Evolutionary conservation across 2,888 invertebrate species (phyloP).

Genomic region (Cordylochernes scorpioides): DNA sequence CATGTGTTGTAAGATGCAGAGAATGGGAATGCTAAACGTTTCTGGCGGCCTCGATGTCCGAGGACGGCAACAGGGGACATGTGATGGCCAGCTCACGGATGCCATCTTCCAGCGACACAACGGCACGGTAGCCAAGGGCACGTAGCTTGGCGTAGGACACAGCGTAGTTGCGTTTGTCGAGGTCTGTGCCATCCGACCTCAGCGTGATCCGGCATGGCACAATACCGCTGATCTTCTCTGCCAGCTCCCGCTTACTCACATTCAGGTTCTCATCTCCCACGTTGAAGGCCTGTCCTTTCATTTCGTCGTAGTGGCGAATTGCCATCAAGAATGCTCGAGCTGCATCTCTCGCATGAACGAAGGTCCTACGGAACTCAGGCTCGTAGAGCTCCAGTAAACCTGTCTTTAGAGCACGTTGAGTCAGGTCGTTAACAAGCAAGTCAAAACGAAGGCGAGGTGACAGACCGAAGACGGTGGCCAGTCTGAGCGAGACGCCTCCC

Average conservation of each 20-base stretch:
- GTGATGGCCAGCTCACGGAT: slow-evolving; percentile 18
- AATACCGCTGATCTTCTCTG: slow-evolving; percentile 17
- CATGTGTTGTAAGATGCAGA: too few relatives aligned
- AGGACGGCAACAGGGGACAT: too few relatives aligned
- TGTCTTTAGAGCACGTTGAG: slow-evolving; percentile 18
- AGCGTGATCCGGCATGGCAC: slow-evolving; percentile 18
- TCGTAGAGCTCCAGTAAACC: slow-evolving; percentile 21
- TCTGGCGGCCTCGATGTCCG: too few relatives aligned
- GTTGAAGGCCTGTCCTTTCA: slow-evolving; percentile 20
- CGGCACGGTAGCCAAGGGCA: slow-evolving; percentile 19
- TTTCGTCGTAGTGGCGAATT: slow-evolving; percentile 17
- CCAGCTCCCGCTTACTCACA: slow-evolving; percentile 20
- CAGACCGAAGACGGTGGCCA: slow-evolving; percentile 22
- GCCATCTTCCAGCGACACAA: slow-evolving; percentile 19
- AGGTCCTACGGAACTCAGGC: slow-evolving; percentile 20
- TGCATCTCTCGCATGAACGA: slow-evolving; percentile 21
- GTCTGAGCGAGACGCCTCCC: slow-evolving; percentile 19
- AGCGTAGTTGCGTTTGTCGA: slow-evolving; percentile 22
- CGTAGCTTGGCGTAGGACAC: slow-evolving; percentile 21
- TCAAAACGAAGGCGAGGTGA: slow-evolving; percentile 21
- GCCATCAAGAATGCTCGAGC: slow-evolving; percentile 21
- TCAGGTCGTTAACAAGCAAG: slow-evolving; percentile 21
- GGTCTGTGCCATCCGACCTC: slow-evolving; percentile 18
- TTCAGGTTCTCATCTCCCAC: slow-evolving; percentile 23
- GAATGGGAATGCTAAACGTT: too few relatives aligned